phyloP scores from a whole-genome alignment of 2,888 invertebrate species.

The Synanthedon vespiformis region DNA sequence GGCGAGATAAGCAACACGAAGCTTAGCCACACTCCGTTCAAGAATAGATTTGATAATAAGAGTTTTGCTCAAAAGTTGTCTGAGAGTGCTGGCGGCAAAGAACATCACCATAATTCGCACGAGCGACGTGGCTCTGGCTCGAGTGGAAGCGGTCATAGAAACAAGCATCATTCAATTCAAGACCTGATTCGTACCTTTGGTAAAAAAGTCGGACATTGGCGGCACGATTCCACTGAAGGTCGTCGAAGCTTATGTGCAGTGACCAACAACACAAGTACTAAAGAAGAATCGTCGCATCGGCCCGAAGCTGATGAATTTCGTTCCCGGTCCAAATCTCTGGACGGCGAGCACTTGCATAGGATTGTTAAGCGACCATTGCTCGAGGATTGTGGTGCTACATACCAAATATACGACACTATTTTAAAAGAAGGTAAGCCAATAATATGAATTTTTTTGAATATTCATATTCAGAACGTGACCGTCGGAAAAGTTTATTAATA shows the following conservation, averaged over 20 bases:
- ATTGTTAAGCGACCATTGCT: conserved; percentile 52
- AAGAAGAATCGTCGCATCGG: conserved; percentile 45
- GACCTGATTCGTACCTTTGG: conserved; percentile 82
- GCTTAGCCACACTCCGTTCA: conserved; percentile 30
- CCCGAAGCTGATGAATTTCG: conserved; percentile 75
- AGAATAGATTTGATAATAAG: conserved; percentile 47
- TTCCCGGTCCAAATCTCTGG: conserved; percentile 82
- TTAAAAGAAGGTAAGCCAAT: conserved; percentile 60
- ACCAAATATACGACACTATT: conserved; percentile 84
- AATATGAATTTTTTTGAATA: neutral
- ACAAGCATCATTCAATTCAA: conserved; percentile 79
- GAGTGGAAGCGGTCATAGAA: conserved; percentile 38
- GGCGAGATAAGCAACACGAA: conserved; percentile 58
- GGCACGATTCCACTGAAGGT: conserved; percentile 68
- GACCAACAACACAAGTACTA: conserved; percentile 53
- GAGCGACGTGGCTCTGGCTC: conserved; percentile 53
- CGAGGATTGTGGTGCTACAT: conserved; percentile 85
- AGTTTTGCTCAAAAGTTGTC: conserved; percentile 55
- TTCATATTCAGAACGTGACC: neutral
- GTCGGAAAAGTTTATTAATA: neutral
- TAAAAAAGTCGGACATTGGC: conserved; percentile 80
- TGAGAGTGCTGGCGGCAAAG: conserved; percentile 33
- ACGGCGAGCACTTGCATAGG: conserved; percentile 66
- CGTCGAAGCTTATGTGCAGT: conserved; percentile 52
- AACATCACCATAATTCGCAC: conserved; percentile 14